Evolutionary conservation across 2,797 vertebrate genomes (phyloP).

Genomic region (Halcyon smyrnensis): DNA sequence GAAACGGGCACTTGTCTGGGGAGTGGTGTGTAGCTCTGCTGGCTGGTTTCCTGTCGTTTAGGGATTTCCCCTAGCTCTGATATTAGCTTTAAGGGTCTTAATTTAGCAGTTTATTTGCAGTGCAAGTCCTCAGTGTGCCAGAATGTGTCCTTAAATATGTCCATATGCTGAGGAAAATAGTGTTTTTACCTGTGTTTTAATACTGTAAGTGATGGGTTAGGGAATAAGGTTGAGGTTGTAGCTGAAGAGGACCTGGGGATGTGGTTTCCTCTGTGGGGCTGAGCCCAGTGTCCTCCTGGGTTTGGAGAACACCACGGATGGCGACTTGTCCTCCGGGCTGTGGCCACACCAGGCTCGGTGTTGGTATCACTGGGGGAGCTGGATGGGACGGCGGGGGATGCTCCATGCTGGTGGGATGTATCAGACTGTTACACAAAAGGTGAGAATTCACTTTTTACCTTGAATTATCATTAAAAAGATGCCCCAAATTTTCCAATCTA

Average conservation of each 20-base stretch:
- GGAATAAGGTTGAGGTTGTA: background rate
- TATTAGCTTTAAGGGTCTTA: background rate
- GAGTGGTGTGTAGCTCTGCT: background rate
- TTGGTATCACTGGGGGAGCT: fast-evolving
- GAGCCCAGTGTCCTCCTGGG: fast-evolving
- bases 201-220: fast-evolving
- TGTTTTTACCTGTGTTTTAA: background rate
- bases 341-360: fast-evolving
- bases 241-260: background rate
- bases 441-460: background rate
- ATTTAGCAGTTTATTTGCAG: background rate
- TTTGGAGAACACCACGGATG: fast-evolving
- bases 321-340: background rate
- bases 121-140: background rate
- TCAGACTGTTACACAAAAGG: background rate
- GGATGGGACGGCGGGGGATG: fast-evolving
- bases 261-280: background rate
- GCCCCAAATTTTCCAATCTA: background rate
- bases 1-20: background rate
- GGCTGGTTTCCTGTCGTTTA: background rate
- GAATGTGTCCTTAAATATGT: background rate
- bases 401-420: fast-evolving
- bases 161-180: background rate
- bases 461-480: background rate
- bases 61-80: background rate